Evolutionary conservation across 2,797 vertebrate species (phyloP), one percentile per base, ranked within the genome.

Genomic region (Spea hammondii): DNA sequence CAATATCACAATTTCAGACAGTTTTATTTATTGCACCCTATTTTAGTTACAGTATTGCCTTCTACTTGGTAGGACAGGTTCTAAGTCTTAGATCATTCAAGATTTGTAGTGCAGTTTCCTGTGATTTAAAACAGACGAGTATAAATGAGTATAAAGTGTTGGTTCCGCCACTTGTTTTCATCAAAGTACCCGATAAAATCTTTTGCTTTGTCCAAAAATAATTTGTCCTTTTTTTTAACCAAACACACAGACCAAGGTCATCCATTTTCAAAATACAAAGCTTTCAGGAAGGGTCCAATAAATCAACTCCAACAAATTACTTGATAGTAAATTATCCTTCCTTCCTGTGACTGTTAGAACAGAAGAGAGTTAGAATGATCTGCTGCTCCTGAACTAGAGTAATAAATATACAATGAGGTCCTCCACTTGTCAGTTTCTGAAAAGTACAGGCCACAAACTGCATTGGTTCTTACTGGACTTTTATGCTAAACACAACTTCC

Each of bases 211-310:
- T 81, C 50, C 78, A 51, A 70, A 59, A 77, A 83, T 73, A 70
- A 85, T 83, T 73, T 75, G 7, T 70, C 78, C 74, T 12, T 71
- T 76, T 71, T 77, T 78, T 66, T 86, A 85, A 79, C 77, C 85
- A 90, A 88, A 91, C 83, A 86, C 82, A 84, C 82, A 85, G 66
- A 86, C 82, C 85, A 92, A 93, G 89, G 87, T 89, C 83, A 85
- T 80, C 85, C 83, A 83, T 72, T 87, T 85, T 79, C 65, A 85
- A 85, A 82, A 86, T 72, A 83, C 66, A 82, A 80, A 80, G 72
- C 74, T 85, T 83, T 87, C 82, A 89, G 83, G 72, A 72, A 83
- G 65, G 62, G 83, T 80, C 84, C 77, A 79, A 90, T 93, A 90
- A 85, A 89, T 89, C 84, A 88, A 84, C 65, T 81, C 62, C 83